Base-by-base conservation (phyloP, 2,797 vertebrate species). In the Odontamblyopus rebecca region DNA sequence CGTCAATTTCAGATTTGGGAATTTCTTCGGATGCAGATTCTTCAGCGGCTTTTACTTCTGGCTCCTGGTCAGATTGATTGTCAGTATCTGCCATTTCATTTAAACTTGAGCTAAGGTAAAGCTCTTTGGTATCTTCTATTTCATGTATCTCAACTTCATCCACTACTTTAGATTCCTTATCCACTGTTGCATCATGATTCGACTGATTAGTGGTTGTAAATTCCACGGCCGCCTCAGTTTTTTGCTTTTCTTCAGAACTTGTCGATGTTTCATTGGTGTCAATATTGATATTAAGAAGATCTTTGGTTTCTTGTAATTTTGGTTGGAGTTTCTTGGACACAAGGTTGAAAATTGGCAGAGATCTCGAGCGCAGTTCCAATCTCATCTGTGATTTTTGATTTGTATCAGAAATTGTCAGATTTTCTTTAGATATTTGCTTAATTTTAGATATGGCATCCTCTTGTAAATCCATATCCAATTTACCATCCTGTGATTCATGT, bases 231-330 rank as follows among this genome's bases (percentile, higher is more conserved):
- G 44, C 6, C 41, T 66, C 26, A 0, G 15, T 8, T 29, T 66
- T 51, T 1, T 29, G 26, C 64, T 30, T 29, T 51, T 50, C 26
- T 66, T 27, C 62, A 48, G 23, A 63, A 12, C 19, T 19, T 44
- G 61, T 12, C 6, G 62, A 27, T 16, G 41, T 26, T 13, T 64
- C 62, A 1, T 26, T 16, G 11, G 5, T 12, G 2, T 12, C 11
- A 15, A 13, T 16, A 64, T 44, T 64, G 9, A 63, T 16, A 64
- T 48, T 64, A 19, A 63, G 18, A n/a, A 62, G 32, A 63, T 63
- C 35, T 23, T 63, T 38, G 1, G 35, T 63, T 26, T 63, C 35
- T 44, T 63, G 61, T 35, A 63, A 23, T 64, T 64, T 64, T 44
- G 61, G 61, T 6, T 64, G 62, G 12, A 64, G 35, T 44, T 64